Evolutionary conservation across 2,888 invertebrate genomes (phyloP), one percentile per base, ranked within the genome.

Genomic region (Eremobia ochroleuca): DNA sequence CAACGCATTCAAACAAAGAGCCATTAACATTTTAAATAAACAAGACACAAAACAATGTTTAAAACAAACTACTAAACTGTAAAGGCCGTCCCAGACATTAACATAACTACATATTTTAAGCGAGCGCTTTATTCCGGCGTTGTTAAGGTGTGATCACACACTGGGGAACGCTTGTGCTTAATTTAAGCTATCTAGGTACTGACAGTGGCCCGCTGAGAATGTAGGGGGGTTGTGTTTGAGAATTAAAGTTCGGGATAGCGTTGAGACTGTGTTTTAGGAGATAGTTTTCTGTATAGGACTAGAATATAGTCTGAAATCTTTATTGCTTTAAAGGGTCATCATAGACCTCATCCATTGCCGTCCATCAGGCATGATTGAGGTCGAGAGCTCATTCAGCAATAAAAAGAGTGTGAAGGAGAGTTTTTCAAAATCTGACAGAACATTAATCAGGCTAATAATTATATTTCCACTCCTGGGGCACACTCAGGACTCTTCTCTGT

Each of bases 131-230:
- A 85, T 86, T 75, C 81, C 77, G 75, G 58, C 82, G 87, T 73
- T 85, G 87, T 89, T 85, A 89, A 89, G 88, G 89, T 88, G 85
- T 83, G 86, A 90, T 85, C 84, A 85, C 87, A 87, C 90, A 70
- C 86, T 46, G 55, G 92, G 92, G 94, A 83, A 66, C 88, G 87
- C 88, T 93, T 91, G 87, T 76, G 87, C 91, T 93, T 93, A 94
- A 94, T 94, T 94, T 91, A 83, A 88, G 88, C 92, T 90, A 93
- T 94, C 93, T 92, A 91, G 89, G 88, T 85, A 84, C 80, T 85
- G 86, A 87, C 83, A 86, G 85, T 79, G 62, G 82, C 75, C 87
- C 88, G 71, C 72, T 71, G 86, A 86, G 88, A 68, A 61, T 81
- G 78, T 87, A 83, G 82, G 75, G 79, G 37, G 72, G 6, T 2